Percentiles rank a stretch among this genome's conserved stretches.
phyloP scores from a whole-genome alignment of 2,888 invertebrate genomes.

The Drosophila acutilabella region DNA sequence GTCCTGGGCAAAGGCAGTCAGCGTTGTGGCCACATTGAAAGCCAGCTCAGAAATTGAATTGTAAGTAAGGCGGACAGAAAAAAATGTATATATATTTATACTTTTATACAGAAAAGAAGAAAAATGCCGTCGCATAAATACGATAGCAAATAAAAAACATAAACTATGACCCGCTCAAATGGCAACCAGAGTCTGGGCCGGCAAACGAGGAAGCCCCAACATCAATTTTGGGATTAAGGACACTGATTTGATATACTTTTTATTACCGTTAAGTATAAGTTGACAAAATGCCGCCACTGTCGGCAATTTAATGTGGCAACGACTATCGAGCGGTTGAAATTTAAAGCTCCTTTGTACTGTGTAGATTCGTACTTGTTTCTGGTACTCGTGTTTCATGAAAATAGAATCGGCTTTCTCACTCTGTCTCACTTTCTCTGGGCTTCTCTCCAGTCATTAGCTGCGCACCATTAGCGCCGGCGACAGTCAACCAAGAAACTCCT shows the following conservation, averaged over 20 bases:
- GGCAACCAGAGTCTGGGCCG: slow-evolving; percentile 3
- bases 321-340: slow-evolving; percentile 62
- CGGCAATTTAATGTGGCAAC: slow-evolving; percentile 56
- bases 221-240: slow-evolving; percentile 82
- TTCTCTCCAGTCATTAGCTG: slow-evolving; percentile 76
- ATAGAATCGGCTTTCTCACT: slow-evolving; percentile 29
- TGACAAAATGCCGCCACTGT: slow-evolving; percentile 64
- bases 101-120: not conserved
- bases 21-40: slow-evolving; percentile 52
- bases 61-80: slow-evolving; percentile 64
- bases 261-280: slow-evolving; percentile 79
- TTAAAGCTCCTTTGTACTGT: slow-evolving; percentile 58
- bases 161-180: slow-evolving; percentile 48
- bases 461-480: slow-evolving; percentile 81
- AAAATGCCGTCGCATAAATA: slow-evolving; percentile 75
- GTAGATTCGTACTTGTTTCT: slow-evolving; percentile 6
- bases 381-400: slow-evolving; percentile 34
- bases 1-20: slow-evolving; percentile 18
- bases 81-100: not conserved
- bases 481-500: slow-evolving; percentile 46
- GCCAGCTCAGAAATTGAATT: slow-evolving; percentile 73
- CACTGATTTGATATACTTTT: slow-evolving; percentile 84
- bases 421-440: slow-evolving; percentile 4
- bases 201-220: slow-evolving; percentile 67
- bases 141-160: slow-evolving; percentile 59